These are phyloP conservation scores for Alca torda DNA, from an alignment of 2,797 vertebrate genomes.

Conservation along the genomic window DNA sequence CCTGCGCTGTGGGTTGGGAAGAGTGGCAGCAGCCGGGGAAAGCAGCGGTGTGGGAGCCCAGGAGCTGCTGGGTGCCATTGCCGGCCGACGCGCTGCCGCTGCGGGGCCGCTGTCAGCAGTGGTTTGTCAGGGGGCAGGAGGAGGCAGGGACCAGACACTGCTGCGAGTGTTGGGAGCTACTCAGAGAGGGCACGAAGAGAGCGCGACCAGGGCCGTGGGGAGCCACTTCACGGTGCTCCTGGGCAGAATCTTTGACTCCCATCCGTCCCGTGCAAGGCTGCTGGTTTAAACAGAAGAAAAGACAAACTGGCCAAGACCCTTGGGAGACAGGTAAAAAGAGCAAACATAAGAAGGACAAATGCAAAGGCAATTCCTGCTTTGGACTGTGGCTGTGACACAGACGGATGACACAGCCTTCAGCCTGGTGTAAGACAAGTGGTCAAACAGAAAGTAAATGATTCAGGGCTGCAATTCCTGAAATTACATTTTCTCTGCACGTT, in stretches of 20 bases:
- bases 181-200: background rate
- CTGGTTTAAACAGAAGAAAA: background rate
- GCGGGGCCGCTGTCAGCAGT: fast-evolving
- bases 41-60: background rate
- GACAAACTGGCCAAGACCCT: background rate
- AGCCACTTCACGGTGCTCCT: background rate
- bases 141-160: background rate
- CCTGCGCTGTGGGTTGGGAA: fast-evolving
- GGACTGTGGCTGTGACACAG: background rate
- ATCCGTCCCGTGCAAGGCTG: background rate
- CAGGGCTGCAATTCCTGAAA: background rate
- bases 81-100: background rate
- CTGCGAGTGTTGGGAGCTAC: background rate
- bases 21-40: background rate
- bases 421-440: background rate
- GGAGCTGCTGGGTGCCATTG: background rate
- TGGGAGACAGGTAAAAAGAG: background rate
- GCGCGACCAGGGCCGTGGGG: fast-evolving
- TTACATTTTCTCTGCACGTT: background rate
- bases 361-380: background rate
- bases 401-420: background rate
- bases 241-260: background rate
- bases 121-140: background rate
- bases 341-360: background rate
- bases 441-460: background rate